Evolutionary conservation across 2,797 vertebrate genomes (phyloP).

Genomic region (Silurus lanzhouensis): DNA sequence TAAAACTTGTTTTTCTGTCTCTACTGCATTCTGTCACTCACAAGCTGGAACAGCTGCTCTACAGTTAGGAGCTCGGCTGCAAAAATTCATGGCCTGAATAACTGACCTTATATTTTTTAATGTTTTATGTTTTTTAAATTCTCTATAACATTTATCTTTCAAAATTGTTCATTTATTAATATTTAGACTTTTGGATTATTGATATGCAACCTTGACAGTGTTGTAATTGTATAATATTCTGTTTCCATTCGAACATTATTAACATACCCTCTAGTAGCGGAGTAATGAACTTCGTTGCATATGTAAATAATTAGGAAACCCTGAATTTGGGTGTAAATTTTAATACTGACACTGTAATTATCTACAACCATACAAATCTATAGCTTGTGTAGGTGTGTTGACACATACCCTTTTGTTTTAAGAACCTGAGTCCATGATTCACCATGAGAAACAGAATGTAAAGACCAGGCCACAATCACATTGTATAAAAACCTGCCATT

Average conservation of each 20-base stretch:
- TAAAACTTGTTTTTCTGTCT: constrained; percentile 51
- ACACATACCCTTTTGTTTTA: neutral
- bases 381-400: neutral
- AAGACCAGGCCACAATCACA: constrained; percentile 53
- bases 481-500: constrained; percentile 61
- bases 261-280: constrained; percentile 37
- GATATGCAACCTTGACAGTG: neutral
- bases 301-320: neutral
- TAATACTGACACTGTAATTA: neutral
- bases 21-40: constrained; percentile 33
- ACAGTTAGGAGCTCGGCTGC: constrained; percentile 30
- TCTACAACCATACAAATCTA: neutral
- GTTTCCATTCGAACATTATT: neutral
- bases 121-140: neutral
- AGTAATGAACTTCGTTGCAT: neutral
- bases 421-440: constrained; percentile 37
- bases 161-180: no score
- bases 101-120: neutral
- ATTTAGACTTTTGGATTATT: neutral
- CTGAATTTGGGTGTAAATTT: neutral
- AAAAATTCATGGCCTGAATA: constrained; percentile 1
- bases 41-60: constrained; percentile 48
- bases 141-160: no score
- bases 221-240: neutral
- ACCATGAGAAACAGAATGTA: constrained; percentile 25